Conservation (phyloP, 1,140 invertebrate genomes). For the Pseudobourletiella spinata region DNA sequence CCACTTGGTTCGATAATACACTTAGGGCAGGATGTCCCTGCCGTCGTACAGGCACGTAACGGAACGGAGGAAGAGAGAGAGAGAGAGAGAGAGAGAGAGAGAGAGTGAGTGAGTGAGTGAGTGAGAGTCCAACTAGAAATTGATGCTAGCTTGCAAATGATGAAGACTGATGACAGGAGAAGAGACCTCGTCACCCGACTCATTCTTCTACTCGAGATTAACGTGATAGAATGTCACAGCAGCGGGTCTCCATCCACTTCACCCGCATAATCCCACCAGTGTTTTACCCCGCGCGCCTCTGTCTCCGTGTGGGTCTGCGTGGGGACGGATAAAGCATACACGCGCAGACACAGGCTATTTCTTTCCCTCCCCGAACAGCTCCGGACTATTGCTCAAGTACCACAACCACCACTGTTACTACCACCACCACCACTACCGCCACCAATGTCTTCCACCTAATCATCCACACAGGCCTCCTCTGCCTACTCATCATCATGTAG, state of each 20-base stretch:
- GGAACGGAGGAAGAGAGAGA: not conserved
- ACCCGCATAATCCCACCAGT: constrained; percentile 6
- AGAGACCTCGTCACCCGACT: constrained; percentile 1
- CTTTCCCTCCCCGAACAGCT: too few relatives aligned
- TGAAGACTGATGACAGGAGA: constrained; percentile 3
- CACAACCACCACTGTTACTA: too few relatives aligned
- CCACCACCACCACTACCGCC: too few relatives aligned
- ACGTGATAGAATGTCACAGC: constrained; percentile 19
- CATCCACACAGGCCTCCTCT: too few relatives aligned
- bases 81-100: not conserved
- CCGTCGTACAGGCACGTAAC: not conserved
- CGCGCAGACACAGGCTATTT: too few relatives aligned
- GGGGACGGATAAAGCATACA: too few relatives aligned
- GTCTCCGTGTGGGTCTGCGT: too few relatives aligned
- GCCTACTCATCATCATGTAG: too few relatives aligned
- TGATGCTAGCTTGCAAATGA: not conserved
- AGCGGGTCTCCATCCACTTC: not conserved
- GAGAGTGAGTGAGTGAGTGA: too few relatives aligned
- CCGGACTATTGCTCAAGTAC: too few relatives aligned
- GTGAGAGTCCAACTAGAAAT: not conserved
- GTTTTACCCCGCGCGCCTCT: too few relatives aligned
- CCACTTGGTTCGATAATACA: not conserved
- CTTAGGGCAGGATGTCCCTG: not conserved
- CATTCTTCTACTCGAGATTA: constrained; percentile 12
- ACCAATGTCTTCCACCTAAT: too few relatives aligned